Evolutionary conservation across 1,140 invertebrate species (phyloP), one percentile per base, ranked within the genome.

Genomic region (Trinorchestia longiramus): DNA sequence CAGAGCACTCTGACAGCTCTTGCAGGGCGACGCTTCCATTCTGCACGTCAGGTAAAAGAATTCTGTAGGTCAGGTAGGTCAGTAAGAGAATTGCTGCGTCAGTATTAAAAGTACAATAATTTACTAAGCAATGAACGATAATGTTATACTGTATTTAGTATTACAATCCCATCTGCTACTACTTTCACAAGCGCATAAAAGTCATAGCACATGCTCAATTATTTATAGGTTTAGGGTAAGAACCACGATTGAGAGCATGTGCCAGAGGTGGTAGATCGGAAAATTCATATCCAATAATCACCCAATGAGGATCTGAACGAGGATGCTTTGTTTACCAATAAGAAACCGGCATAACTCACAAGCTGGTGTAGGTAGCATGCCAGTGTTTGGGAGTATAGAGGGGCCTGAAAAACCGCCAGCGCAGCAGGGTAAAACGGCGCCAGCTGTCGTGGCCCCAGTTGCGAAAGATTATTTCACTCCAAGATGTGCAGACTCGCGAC

Each of bases 341-440:
- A 96, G 42, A 96, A 96, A 95, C 77, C 19, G 15, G 15, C 15
- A 28, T 90, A 41, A 95, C 96, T 96, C 43, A 96, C 96, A 97
- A 97, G 97, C 98, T 97, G 95, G 98, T 97, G 97, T 98, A 98
- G 0, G 98, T 98, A 97, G 98, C 98, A 96, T 98, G 98, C 98
- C 98, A 99, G 97, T 98, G 98, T n/a, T 98, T 97, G 95, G 98
- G 97, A 91, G 97, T 97, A 0, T 98, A 97, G 91, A 98, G 97
- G n/a, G 98, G 98, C 96, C 98, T 98, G 97, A 98, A 99, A 6
- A 99, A 97, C 91, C 99, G 99, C 98, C 99, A 99, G 95, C 98
- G 98, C 87, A 98, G 97, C 96, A 98, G 98, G 0, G 98, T 98
- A 97, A 98, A 98, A 77, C 98, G 97, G 95, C 98, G 98, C 99